Base-by-base conservation (phyloP, 2,113 vertebrate species). In the Pterocles gutturalis region DNA sequence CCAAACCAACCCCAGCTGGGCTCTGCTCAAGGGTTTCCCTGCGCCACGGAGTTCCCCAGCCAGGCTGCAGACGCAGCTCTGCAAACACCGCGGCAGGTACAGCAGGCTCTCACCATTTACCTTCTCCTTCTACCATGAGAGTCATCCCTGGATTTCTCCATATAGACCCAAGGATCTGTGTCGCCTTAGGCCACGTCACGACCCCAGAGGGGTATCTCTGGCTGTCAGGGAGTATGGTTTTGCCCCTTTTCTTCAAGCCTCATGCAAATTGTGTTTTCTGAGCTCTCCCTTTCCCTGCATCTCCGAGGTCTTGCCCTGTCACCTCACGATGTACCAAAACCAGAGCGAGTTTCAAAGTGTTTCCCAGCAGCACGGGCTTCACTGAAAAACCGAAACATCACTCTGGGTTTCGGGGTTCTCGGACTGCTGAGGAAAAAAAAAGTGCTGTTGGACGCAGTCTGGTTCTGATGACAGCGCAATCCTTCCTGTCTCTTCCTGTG, bases 351-450 rank as follows among this genome's bases (percentile, higher is more conserved):
- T 85, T 81, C 71, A 72, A 70, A 73, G 48, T 9, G 4, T 41
- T 88, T 70, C 41, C n/a, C n/a, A 70, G 77, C 43, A 76, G n/a
- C 49, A 29, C 0, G 2, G 33, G 22, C 58, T 83, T 87, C 69
- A 31, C 33, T 60, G 46, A 46, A 86, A 93, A 28, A 41, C 46
- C 0, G 0, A 28, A 62, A 45, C 1, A 0, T 70, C 5, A 0
- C 45, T 95, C 62, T 11, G 5, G 18, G 17, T 80, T 58, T 93
- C 86, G 45, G 43, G 12, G 72, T 70, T 89, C 54, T 73, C 67
- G 70, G 46, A 24, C 18, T 0, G 1, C 43, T 55, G 33, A 70
- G 76, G 54, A 5, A 49, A 72, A 70, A 70, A 51, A 65, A 38
- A 77, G 7, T 55, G 36, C 55, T 90, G 43, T 55, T 85, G 71